Conservation (phyloP, 2,113 vertebrate genomes). For the Rattus norvegicus region GRCr8 NC_086031.1:87435501-87436000, state of each 20-base stretch:
- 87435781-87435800: neutral
- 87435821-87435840: neutral
- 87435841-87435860: neutral
- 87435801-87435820: neutral
- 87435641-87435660: neutral
- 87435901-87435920: neutral
- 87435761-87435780: neutral
- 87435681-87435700: neutral
- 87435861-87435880: neutral
- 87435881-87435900: neutral
- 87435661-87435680: neutral
- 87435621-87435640: neutral
- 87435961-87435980: neutral
- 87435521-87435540: too few species aligned
- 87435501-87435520: too few species aligned
- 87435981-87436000: neutral
- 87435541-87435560: too few species aligned
- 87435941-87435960: neutral
- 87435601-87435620: neutral
- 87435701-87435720: neutral
- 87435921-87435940: neutral
- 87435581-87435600: too few species aligned
- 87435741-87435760: neutral
- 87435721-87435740: neutral
- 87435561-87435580: too few species aligned